Evolutionary conservation across 2,797 vertebrate species (phyloP), one percentile per base, ranked within the genome.

Genomic region (Echeneis naucrates): DNA sequence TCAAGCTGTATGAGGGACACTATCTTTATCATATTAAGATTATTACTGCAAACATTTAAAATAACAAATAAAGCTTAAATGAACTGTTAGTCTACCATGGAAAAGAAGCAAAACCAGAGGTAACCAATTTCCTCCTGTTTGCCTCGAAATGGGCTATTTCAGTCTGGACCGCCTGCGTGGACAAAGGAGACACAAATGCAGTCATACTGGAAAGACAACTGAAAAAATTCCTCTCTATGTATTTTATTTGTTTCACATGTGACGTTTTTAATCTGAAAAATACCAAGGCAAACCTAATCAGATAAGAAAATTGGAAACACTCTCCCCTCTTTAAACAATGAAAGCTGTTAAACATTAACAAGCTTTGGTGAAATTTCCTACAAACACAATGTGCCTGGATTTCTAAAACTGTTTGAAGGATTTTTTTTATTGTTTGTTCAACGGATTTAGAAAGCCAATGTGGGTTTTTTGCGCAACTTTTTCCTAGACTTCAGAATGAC

Each of bases 71-170:
- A 30, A 30, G 6, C 5, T 67, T n/a, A 35, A 68, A 58, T 14
- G 16, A 4, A 57, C 57, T 38, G 57, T n/a, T 19, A 6, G 26
- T 51, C 32, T 16, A 94, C 94, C 92, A 87, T 71, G 74, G 84
- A 14, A 75, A 74, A 0, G 87, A 78, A 47, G 59, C 72, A 56
- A 74, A 85, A 16, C 44, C 66, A 33, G 70, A 64, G 50, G 80
- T 79, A 37, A 68, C 48, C 42, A 89, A 79, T 89, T 87, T 95
- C 80, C 92, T 93, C 68, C 89, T 67, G 84, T 91, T 94, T 59
- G 84, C 91, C 90, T 98, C 97, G 93, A 99, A 99, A 9, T 92
- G 87, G 64, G 89, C 91, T 65, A 98, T 96, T 78, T 98, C 96
- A 78, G 82, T 88, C 66, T 95, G 93, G 23, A 95, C 92, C 0